Percentiles rank a stretch among this genome's conserved stretches.
Evolutionary conservation across 2,888 invertebrate species (phyloP).

Genomic region (Portevinia maculata): DNA sequence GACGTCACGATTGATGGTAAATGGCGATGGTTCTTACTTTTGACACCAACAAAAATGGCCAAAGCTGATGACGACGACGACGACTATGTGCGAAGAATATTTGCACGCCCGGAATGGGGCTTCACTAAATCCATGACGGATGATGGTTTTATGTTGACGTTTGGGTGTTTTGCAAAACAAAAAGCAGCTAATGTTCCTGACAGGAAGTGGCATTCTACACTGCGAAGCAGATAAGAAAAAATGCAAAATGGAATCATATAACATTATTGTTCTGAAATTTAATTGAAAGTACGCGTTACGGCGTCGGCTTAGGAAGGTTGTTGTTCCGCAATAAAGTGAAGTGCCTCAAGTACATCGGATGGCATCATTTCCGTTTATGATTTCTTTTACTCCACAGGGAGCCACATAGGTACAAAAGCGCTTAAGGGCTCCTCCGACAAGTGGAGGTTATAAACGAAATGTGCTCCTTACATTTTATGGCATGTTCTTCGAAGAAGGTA

Average conservation of each 20-base stretch:
- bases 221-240: background rate
- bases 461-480: slow-evolving; percentile 45
- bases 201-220: background rate
- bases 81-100: slow-evolving; percentile 62
- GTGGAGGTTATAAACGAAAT: slow-evolving; percentile 42
- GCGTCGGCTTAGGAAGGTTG: slow-evolving; percentile 8
- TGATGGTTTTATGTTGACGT: slow-evolving; percentile 68
- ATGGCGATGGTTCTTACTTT: slow-evolving; percentile 55
- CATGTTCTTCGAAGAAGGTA: slow-evolving; percentile 39
- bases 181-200: slow-evolving; percentile 29
- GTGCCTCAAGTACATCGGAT: slow-evolving; percentile 17
- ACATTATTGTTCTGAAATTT: slow-evolving; percentile 11
- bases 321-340: slow-evolving; percentile 5
- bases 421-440: slow-evolving; percentile 23
- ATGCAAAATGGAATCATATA: background rate
- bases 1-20: slow-evolving; percentile 41
- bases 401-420: background rate
- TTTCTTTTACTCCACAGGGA: slow-evolving; percentile 18
- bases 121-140: slow-evolving; percentile 71
- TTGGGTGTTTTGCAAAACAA: slow-evolving; percentile 34
- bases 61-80: slow-evolving; percentile 20
- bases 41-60: slow-evolving; percentile 62
- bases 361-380: slow-evolving; percentile 53
- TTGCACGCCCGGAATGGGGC: slow-evolving; percentile 55
- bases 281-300: slow-evolving; percentile 24